Percentiles rank a stretch among this genome's conserved stretches.
Evolutionary conservation across 2,888 invertebrate genomes (phyloP).

Genomic region (Nomada hirtipes): DNA sequence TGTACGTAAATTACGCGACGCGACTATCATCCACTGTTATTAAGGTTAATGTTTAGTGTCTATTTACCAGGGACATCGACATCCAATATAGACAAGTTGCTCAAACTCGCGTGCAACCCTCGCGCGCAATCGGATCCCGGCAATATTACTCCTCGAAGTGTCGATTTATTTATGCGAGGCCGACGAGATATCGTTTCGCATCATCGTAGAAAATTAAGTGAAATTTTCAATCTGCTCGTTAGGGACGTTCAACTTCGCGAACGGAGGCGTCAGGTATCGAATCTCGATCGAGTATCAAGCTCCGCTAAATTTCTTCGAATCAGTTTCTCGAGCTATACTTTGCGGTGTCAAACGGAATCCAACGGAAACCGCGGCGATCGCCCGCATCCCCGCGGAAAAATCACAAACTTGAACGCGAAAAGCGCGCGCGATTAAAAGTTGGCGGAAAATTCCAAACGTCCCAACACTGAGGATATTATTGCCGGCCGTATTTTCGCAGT

Average conservation of each 20-base stretch:
- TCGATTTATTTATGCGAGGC: slow-evolving; percentile 45
- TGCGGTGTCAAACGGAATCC: neutral
- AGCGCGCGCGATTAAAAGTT: slow-evolving; percentile 9
- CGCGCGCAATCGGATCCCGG: slow-evolving; percentile 57
- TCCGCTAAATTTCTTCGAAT: neutral
- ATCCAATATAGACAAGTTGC: slow-evolving; percentile 48
- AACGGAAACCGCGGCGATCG: neutral
- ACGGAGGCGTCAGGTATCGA: no score
- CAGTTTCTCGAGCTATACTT: neutral
- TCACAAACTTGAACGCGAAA: slow-evolving; percentile 23
- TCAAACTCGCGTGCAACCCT: slow-evolving; percentile 29
- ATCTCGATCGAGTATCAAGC: no score
- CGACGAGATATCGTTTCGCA: slow-evolving; percentile 31
- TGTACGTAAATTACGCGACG: slow-evolving; percentile 35
- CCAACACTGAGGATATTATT: slow-evolving; percentile 42
- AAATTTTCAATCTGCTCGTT: slow-evolving; percentile 24
- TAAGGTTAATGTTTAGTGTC: slow-evolving; percentile 51
- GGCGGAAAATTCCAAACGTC: slow-evolving; percentile 44
- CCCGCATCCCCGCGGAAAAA: neutral
- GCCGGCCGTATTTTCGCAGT: slow-evolving; percentile 63
- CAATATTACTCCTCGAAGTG: slow-evolving; percentile 37
- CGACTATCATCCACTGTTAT: slow-evolving; percentile 36
- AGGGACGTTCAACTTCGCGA: neutral
- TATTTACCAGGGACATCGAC: slow-evolving; percentile 50
- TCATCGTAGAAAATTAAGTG: slow-evolving; percentile 12